A percentile compares a stretch with the other conserved stretches of the same genome.
Conservation (phyloP, 2,888 invertebrate genomes). For the Agrotis clavis region DNA sequence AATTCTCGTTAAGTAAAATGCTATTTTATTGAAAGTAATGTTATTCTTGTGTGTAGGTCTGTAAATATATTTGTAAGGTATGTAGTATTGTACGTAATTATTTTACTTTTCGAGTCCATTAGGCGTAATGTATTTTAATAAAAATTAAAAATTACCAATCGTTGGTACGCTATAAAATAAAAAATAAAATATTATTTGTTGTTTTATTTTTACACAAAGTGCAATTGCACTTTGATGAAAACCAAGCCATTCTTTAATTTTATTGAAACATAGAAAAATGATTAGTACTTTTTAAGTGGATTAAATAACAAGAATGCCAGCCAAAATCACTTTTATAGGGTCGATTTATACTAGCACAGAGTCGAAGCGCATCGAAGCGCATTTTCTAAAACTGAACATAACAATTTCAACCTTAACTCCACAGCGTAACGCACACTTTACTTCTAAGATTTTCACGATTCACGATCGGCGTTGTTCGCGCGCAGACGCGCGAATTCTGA, state of each 20-base stretch:
- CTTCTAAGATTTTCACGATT: too few species aligned
- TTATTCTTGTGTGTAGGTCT: conserved; percentile 48
- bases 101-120: conserved; percentile 51
- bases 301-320: background rate
- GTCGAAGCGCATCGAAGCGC: too few species aligned
- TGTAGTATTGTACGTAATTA: conserved; percentile 52
- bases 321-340: background rate
- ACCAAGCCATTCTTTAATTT: too few species aligned
- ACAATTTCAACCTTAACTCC: too few species aligned
- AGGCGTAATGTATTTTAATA: conserved; percentile 54
- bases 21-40: conserved; percentile 57
- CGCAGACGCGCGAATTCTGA: too few species aligned
- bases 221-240: too few species aligned
- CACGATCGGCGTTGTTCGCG: too few species aligned
- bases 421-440: too few species aligned
- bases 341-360: too few species aligned
- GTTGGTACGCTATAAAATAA: conserved; percentile 57
- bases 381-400: too few species aligned
- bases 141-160: conserved; percentile 49
- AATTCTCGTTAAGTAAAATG: conserved; percentile 54
- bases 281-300: too few species aligned
- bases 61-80: conserved; percentile 61
- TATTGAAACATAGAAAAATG: too few species aligned
- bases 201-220: conserved; percentile 36
- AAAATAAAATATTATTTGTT: conserved; percentile 36